Base-by-base conservation (phyloP, 2,113 vertebrate genomes). In the Hemichromis elongatus region DNA sequence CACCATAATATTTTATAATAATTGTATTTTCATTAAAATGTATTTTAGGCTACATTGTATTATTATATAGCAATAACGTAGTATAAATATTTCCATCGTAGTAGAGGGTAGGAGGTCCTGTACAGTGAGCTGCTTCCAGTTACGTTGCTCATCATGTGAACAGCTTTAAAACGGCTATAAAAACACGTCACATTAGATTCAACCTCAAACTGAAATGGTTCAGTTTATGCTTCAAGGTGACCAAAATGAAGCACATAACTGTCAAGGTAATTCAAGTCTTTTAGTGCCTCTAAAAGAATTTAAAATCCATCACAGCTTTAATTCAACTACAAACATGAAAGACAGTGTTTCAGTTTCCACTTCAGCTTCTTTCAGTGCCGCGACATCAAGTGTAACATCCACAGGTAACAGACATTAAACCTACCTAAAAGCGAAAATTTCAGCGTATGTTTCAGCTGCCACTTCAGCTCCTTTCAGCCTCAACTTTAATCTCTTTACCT, bases 31-130 rank as follows among this genome's bases (percentile, higher is more conserved):
- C 56, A 59, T 10, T 59, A 33, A 33, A 33, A 33, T 59, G 9
- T 33, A 59, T 59, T 59, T 59, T 59, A 10, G 33, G 28, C 1
- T 10, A 33, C 10, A 59, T 33, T 19, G 0, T 59, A 10, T 6
- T 2, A 30, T 59, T 59, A 57, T 1, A 30, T 30, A 57, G 4
- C 28, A 33, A 57, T 26, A 16, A 59, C 19, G 28, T 59, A 59
- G 56, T 19, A 21, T 59, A 59, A 33, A 59, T 59, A 33, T 33
- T 59, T 59, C 56, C 16, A 0, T 59, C 3, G 5, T 59, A 33
- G 14, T 3, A 33, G 30, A 30, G 54, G 55, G 55, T 57, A 57
- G 14, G 26, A 57, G 56, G 56, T 30, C 1, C 35, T 37, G 8
- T 37, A 9, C 6, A 10, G 37, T 37, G 37, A 37, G 37, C 3